Percentiles rank a stretch among this genome's conserved stretches.
phyloP scores from a whole-genome alignment of 2,888 invertebrate genomes.

The Macrophya alboannulata region DNA sequence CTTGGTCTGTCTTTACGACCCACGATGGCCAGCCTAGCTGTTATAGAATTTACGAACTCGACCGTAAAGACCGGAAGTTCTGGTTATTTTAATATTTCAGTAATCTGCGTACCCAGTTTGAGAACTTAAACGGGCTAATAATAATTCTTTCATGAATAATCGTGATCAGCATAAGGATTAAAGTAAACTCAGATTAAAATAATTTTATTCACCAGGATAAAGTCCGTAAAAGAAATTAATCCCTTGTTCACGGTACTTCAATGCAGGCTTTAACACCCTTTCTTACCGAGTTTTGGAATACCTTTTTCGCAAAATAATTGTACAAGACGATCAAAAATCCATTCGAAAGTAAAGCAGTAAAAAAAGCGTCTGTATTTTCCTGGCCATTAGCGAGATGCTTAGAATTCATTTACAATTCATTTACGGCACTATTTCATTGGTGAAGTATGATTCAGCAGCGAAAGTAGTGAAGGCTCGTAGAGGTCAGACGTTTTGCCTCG shows the following conservation, averaged over 20 bases:
- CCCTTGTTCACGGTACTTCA: background rate
- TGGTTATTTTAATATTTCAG: constrained; percentile 33
- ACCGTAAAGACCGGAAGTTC: background rate
- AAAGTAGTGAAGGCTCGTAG: background rate
- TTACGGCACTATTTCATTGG: background rate
- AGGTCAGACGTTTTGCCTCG: constrained; percentile 7
- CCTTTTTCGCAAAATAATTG: background rate
- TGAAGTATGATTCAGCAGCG: background rate
- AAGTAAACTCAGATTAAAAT: background rate
- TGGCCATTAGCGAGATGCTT: background rate
- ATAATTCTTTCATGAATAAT: background rate
- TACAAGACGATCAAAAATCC: background rate
- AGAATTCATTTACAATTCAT: background rate
- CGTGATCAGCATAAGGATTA: background rate
- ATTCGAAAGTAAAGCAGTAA: background rate
- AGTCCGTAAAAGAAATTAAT: background rate
- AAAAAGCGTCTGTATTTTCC: background rate
- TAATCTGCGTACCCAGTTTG: background rate
- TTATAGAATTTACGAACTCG: background rate
- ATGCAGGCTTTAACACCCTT: background rate
- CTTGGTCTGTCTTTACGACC: background rate
- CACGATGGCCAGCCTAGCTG: background rate
- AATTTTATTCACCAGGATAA: background rate
- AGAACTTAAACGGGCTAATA: background rate
- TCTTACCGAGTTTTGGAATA: background rate